Percentiles rank a stretch among this genome's conserved stretches.
phyloP scores from a whole-genome alignment of 2,888 invertebrate species.

The Coecobrya sp. region DNA sequence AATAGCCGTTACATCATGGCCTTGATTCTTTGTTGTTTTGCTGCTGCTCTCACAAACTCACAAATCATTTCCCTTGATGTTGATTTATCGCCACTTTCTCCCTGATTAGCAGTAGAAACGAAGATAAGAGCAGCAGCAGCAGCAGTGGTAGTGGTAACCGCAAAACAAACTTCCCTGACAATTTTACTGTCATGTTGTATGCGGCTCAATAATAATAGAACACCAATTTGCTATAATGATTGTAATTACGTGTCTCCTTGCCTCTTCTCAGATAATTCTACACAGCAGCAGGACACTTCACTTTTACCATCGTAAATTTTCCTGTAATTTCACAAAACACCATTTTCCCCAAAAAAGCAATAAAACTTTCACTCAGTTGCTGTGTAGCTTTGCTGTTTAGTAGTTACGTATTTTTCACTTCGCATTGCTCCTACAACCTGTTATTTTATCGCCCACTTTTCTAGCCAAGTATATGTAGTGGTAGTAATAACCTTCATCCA shows the following conservation, averaged over 20 bases:
- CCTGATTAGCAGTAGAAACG: not conserved
- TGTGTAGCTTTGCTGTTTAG: not conserved
- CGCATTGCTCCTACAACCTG: not conserved
- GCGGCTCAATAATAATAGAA: too few species aligned
- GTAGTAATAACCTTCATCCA: conserved; percentile 29
- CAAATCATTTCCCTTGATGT: conserved; percentile 16
- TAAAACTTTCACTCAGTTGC: not conserved
- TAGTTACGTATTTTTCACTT: not conserved
- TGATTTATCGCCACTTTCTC: not conserved
- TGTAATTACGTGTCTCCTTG: not conserved
- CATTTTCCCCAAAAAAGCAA: not conserved
- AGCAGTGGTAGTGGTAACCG: too few species aligned
- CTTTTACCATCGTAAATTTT: conserved; percentile 8
- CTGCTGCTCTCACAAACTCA: not conserved
- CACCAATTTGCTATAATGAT: too few species aligned
- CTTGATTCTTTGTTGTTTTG: not conserved
- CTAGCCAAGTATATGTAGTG: too few species aligned
- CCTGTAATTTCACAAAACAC: not conserved
- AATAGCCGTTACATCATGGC: too few species aligned
- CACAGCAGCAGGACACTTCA: not conserved
- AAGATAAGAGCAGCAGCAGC: not conserved
- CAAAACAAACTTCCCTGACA: not conserved
- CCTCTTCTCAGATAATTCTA: not conserved
- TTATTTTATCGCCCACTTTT: conserved; percentile 21
- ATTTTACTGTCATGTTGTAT: too few species aligned